Evolutionary conservation across 2,797 vertebrate genomes (phyloP), one percentile per base, ranked within the genome.

Genomic region (Todus mexicanus): DNA sequence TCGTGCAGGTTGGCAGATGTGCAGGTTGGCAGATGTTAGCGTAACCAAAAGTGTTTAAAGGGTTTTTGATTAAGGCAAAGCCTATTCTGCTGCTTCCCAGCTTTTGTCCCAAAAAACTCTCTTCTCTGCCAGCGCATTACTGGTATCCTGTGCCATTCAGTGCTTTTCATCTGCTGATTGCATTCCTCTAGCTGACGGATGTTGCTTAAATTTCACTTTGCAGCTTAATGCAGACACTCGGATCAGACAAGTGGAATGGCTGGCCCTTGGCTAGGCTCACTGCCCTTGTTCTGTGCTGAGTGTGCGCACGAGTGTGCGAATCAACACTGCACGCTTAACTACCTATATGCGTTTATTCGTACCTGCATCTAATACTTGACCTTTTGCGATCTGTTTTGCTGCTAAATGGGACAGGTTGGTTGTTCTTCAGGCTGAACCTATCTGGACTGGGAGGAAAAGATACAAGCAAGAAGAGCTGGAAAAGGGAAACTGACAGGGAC

Each of bases 221-320:
- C 68, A 77, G 71, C 80, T 88, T 74, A 77, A 50, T 76, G 65
- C 0, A 1, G 80, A 22, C 27, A 1, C 54, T 74, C 0, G 0
- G 61, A 59, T 96, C 90, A 90, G 77, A 53, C 77, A 59, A 74
- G 74, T 92, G 90, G 90, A 94, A 93, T 77, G 93, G 45, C 61
- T 68, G 74, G 74, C 80, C 78, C 74, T 82, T 82, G 68, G 64
- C 90, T 77, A 16, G 42, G 38, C 68, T 84, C n/a, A 0, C 21
- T 71, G 80, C 70, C 59, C 4, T 63, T 19, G 33, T 38, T 86
- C 63, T 77, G 60, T 74, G 74, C 64, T 74, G 56, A 70, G 70
- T 0, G 0, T 3, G 26, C 43, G 31, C 33, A 4, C 2, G 5
- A 73, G 45, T 10, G 31, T 33, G 4, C 1, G 0, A 53, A 42